Evolutionary conservation across 2,797 vertebrate species (phyloP).

Genomic region (Hyperoplus immaculatus): DNA sequence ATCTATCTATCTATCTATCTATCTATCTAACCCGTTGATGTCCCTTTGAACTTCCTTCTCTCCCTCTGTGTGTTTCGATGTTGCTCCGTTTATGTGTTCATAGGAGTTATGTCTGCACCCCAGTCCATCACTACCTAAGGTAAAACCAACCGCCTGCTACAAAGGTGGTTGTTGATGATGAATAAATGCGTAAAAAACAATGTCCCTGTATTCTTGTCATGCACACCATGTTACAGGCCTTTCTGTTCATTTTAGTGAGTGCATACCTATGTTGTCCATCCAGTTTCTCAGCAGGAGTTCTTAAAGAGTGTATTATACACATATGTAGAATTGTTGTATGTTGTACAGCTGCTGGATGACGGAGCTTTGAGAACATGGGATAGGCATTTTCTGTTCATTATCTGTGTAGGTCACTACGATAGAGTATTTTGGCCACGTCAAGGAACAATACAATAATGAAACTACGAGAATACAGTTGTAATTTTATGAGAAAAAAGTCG

Average conservation of each 20-base stretch:
- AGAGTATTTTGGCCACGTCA: no score
- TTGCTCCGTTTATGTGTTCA: slow-evolving; percentile 77
- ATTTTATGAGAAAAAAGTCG: no score
- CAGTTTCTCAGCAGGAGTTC: slow-evolving; percentile 16
- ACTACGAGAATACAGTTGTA: no score
- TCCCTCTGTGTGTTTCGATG: slow-evolving; percentile 76
- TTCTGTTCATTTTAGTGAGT: slow-evolving; percentile 31
- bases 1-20: no score
- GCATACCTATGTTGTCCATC: slow-evolving; percentile 33
- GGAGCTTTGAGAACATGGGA: background rate
- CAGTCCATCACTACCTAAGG: slow-evolving; percentile 85
- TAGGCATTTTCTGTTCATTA: slow-evolving; percentile 2
- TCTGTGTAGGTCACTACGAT: background rate
- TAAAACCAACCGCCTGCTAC: slow-evolving; percentile 72
- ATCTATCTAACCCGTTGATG: slow-evolving; percentile 40
- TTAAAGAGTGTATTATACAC: slow-evolving; percentile 2
- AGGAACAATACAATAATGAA: no score
- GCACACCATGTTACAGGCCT: slow-evolving; percentile 21
- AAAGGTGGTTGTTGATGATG: slow-evolving; percentile 51
- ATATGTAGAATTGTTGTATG: background rate
- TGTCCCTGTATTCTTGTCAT: slow-evolving; percentile 41
- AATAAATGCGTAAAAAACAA: slow-evolving; percentile 46
- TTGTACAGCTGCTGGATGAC: slow-evolving; percentile 3
- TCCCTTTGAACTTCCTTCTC: slow-evolving; percentile 54
- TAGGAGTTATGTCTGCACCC: slow-evolving; percentile 87